A percentile compares a stretch with the other conserved stretches of the same genome.
Evolutionary conservation across 2,888 invertebrate species (phyloP).

Genomic region (Epicampocera succincta): DNA sequence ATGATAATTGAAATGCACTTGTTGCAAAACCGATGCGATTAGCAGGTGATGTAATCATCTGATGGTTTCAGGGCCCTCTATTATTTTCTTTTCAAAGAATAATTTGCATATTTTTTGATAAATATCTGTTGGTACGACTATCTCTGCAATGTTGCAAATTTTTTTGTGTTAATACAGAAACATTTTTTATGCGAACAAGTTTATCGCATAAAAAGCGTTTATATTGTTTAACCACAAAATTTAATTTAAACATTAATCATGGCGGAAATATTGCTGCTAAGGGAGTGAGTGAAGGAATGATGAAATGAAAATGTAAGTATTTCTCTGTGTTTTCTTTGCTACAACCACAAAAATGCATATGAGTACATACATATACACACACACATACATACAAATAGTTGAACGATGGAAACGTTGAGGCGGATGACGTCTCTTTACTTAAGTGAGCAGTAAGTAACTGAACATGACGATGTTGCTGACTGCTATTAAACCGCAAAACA

Average conservation of each 20-base stretch:
- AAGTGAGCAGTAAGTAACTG: slow-evolving; percentile 22
- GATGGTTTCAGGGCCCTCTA: slow-evolving; percentile 30
- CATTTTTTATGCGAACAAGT: not conserved
- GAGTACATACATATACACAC: not conserved
- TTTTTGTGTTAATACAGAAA: not conserved
- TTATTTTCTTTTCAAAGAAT: not conserved
- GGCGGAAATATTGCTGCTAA: slow-evolving; percentile 30
- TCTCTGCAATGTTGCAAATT: not conserved
- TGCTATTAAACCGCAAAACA: slow-evolving; percentile 53
- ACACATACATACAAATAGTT: not conserved
- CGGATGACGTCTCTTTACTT: not conserved
- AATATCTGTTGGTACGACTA: not conserved
- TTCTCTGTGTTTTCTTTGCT: not conserved
- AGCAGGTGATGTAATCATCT: slow-evolving; percentile 26
- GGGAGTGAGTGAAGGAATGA: slow-evolving; percentile 1
- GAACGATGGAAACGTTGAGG: not conserved
- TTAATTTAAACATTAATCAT: slow-evolving; percentile 70
- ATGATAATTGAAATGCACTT: slow-evolving; percentile 41
- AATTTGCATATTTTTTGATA: not conserved
- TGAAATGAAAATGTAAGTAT: slow-evolving; percentile 30
- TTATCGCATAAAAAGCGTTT: slow-evolving; percentile 24
- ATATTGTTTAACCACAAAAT: slow-evolving; percentile 64
- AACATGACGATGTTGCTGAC: slow-evolving; percentile 23
- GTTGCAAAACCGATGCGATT: slow-evolving; percentile 26
- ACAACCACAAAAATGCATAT: slow-evolving; percentile 46